Base-by-base conservation (phyloP, 92 coral and sea anemone genomes). In the Pocillopora grandis region DNA sequence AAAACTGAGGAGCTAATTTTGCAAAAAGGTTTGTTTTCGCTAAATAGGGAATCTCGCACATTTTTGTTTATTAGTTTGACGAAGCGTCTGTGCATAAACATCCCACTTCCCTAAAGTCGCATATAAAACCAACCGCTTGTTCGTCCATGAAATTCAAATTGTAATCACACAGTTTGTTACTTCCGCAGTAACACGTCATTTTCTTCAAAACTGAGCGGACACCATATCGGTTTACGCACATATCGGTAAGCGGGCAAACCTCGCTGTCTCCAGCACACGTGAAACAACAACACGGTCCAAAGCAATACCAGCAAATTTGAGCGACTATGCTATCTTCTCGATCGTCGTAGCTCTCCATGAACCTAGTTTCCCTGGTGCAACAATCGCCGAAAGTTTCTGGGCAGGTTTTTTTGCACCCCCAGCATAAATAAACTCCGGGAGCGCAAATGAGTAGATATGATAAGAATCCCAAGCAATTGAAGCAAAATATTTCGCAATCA, bases 371-470 rank as follows among this genome's bases (percentile, higher is more conserved):
- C 65, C 97, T 66, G 9, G 85, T 66, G n/a, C 75, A 67, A 36
- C 97, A 93, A 16, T 93, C 94, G 15, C 88, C 94, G 58, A 33
- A 93, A 1, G 91, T 89, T 57, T 89, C 94, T 4, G 97, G 97
- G 62, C 94, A 93, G 16, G 87, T 35, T 37, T 62, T 80, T 31
- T 89, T 84, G 33, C 92, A 91, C n/a, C 84, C 71, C 85, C 87
- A 73, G 74, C 94, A 93, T 42, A 80, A 59, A 49, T 83, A 82
- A 7, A 89, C 90, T 12, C 93, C 86, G 8, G 90, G 91, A 63
- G 89, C 93, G 19, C 94, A 93, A 19, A 89, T 55, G 8, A 84
- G 62, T 12, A 86, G 58, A 62, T 93, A 93, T 12, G 88, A 23
- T 23, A 85, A 56, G 56, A 93, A 85, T 14, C 80, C 55, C 55